Conservation (phyloP, 2,113 vertebrate genomes). For the Gavialis gangeticus region DNA sequence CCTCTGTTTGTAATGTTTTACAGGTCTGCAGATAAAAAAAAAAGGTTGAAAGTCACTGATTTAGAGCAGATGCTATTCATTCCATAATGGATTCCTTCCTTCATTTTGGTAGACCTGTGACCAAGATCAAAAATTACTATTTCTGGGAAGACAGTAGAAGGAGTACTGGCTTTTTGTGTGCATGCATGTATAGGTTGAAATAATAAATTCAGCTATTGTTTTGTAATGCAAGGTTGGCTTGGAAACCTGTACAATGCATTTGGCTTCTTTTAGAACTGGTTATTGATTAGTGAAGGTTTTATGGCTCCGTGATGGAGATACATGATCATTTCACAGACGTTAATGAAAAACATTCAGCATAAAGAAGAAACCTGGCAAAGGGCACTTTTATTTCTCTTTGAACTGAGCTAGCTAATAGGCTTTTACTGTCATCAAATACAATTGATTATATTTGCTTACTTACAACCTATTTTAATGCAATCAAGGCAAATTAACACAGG, state of each 20-base stretch:
- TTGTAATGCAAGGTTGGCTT: background rate
- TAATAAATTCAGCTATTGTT: background rate
- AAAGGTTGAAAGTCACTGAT: no score
- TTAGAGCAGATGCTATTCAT: background rate
- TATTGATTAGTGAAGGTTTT: constrained; percentile 9
- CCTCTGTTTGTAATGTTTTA: no score
- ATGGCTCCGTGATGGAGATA: background rate
- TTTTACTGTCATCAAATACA: background rate
- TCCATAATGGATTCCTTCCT: background rate
- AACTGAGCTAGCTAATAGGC: background rate
- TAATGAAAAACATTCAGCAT: background rate
- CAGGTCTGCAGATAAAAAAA: no score
- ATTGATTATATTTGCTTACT: background rate
- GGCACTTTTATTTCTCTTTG: background rate
- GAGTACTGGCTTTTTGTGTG: background rate
- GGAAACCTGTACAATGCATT: background rate
- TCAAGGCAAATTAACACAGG: background rate
- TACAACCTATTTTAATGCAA: background rate
- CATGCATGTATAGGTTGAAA: background rate
- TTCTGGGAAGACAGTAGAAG: background rate
- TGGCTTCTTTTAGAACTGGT: background rate
- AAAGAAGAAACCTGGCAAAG: background rate
- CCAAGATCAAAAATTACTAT: background rate
- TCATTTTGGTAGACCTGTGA: background rate
- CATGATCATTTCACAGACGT: background rate